Evolutionary conservation across 1,140 invertebrate genomes (phyloP), one percentile per base, ranked within the genome.

Genomic region (Neocloeon triangulifer): DNA sequence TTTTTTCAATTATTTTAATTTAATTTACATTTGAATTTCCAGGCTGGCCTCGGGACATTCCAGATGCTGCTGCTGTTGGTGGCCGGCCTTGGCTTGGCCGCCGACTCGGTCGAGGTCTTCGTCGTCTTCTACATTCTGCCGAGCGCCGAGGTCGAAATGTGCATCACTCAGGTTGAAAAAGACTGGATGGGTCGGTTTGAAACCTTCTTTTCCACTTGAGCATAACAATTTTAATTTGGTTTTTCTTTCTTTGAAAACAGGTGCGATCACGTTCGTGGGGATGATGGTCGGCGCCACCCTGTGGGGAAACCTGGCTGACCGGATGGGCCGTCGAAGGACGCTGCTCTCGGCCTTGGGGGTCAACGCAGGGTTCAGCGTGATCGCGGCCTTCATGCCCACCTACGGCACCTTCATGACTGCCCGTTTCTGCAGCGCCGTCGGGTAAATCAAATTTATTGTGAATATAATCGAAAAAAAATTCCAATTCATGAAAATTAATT

Each of bases 181-280:
- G 72, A 70, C 45, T 77, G 70, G 73, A n/a, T n/a, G n/a, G n/a
- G 59, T 84, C 2, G 69, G 75, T n/a, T n/a, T n/a, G n/a, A n/a
- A n/a, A n/a, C n/a, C n/a, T n/a, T n/a, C 12, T 34, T 17, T 35
- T 7, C 21, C 19, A 25, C 14, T 17, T 2, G 8, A 14, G 13
- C n/a, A 12, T 14, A 16, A 19, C 22, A 20, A 19, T 10, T n/a
- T n/a, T n/a, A n/a, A n/a, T n/a, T n/a, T n/a, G n/a, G n/a, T n/a
- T n/a, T n/a, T n/a, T n/a, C n/a, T n/a, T n/a, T n/a, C n/a, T n/a
- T n/a, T n/a, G 39, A 41, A 7, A 42, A n/a, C 40, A 72, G 69
- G 63, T 25, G 63, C 69, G 22, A 70, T 74, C 20, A 72, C 63
- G 9, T 50, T 74, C 30, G 43, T 71, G 44, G 76, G 76, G 3